These are phyloP conservation scores for Vanacampus margaritifer DNA, from an alignment of 2,113 vertebrate genomes.

Conservation along the genomic window DNA sequence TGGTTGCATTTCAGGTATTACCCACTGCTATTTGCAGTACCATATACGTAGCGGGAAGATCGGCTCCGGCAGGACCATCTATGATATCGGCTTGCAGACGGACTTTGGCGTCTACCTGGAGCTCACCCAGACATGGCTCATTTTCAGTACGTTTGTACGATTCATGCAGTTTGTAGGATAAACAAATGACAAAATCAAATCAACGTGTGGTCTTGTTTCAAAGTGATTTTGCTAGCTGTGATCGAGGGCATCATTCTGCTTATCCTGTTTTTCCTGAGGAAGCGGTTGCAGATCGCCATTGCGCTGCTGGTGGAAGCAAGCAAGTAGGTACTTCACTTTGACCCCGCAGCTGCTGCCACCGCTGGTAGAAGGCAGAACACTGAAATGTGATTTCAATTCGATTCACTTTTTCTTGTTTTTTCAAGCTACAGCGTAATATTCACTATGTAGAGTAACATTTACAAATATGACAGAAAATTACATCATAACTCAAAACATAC, in stretches of 20 bases:
- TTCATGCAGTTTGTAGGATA: neutral
- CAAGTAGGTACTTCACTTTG: conserved; percentile 73
- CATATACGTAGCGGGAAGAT: conserved; percentile 70
- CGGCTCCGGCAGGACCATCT: conserved; percentile 76
- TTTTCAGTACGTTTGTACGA: conserved; percentile 75
- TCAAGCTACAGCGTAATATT: too few relatives aligned
- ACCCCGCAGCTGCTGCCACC: neutral
- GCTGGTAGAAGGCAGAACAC: neutral
- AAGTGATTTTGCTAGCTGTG: conserved; percentile 76
- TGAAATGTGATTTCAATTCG: too few relatives aligned
- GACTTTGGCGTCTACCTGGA: conserved; percentile 84
- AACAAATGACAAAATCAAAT: neutral
- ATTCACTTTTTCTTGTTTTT: too few relatives aligned
- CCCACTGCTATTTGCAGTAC: conserved; percentile 87
- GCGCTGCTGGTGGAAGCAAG: conserved; percentile 90
- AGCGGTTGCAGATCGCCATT: conserved; percentile 83
- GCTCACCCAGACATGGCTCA: conserved; percentile 88
- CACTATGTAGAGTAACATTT: too few relatives aligned
- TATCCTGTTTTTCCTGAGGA: conserved; percentile 87
- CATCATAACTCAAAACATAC: too few relatives aligned
- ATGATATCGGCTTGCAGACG: conserved; percentile 85
- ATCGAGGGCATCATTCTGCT: conserved; percentile 80
- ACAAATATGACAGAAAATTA: too few relatives aligned
- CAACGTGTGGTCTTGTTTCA: neutral
- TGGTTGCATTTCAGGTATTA: conserved; percentile 76